Evolutionary conservation across 2,888 invertebrate species (phyloP).

Genomic region (Agrotis segetum): DNA sequence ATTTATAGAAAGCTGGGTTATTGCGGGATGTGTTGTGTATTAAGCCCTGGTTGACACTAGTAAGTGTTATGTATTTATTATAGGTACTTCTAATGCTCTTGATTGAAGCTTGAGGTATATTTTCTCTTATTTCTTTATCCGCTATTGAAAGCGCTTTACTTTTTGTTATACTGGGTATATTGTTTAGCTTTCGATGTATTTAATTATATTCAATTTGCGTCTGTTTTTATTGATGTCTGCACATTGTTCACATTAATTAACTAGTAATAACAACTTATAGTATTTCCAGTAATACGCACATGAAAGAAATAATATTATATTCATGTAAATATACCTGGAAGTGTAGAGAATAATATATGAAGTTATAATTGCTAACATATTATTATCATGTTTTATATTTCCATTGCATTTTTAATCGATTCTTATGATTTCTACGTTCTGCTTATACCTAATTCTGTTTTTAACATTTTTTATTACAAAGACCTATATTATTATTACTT

Average conservation of each 20-base stretch:
- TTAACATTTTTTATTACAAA: no score
- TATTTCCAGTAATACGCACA: slow-evolving; percentile 36
- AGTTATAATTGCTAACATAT: slow-evolving; percentile 23
- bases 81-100: background rate
- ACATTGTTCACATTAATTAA: slow-evolving; percentile 9
- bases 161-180: background rate
- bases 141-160: background rate
- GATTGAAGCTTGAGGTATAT: no score
- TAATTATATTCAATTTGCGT: slow-evolving; percentile 27
- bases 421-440: slow-evolving; percentile 20
- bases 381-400: slow-evolving; percentile 30
- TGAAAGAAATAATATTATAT: slow-evolving; percentile 26
- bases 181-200: slow-evolving; percentile 4
- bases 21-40: background rate
- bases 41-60: background rate
- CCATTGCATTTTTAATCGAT: slow-evolving; percentile 14
- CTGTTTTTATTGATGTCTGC: slow-evolving; percentile 15
- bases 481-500: no score
- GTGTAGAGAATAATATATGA: slow-evolving; percentile 18
- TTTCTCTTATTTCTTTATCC: background rate
- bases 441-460: background rate
- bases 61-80: background rate
- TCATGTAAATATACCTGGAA: slow-evolving; percentile 49
- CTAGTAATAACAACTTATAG: slow-evolving; percentile 28
- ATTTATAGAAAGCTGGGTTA: background rate